Evolutionary conservation across 2,888 invertebrate genomes (phyloP), one percentile per base, ranked within the genome.

Genomic region (Ectemnius cavifrons): DNA sequence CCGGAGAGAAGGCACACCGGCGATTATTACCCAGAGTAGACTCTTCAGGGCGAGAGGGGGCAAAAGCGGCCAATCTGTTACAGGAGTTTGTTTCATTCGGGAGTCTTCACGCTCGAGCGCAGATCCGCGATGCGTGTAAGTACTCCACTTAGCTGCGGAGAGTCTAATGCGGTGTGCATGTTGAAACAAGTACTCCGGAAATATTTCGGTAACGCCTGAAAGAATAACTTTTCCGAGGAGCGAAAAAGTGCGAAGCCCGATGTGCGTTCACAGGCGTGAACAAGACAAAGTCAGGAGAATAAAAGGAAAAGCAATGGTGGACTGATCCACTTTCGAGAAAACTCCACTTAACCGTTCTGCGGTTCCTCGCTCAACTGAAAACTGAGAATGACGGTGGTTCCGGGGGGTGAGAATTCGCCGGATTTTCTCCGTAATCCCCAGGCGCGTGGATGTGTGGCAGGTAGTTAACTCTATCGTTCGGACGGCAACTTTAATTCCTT

Each of bases 271-370:
- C 23, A 49, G 14, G 16, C 11, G 14, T 37, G 60, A 16, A 52
- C 52, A 70, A 68, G 66, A 59, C 28, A 61, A 67, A 37, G 60
- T 52, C 28, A 28, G 56, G 62, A 27, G 28, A 63, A 62, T 46
- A 28, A 52, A 60, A 64, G 52, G 13, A 70, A 23, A 62, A 66
- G 67, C 59, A 63, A 72, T 62, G 73, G 60, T 76, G 37, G 37
- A 65, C 68, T 71, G 80, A 82, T 82, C 80, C 82, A 69, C 74
- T 82, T 82, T 74, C 70, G 68, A 49, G 72, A 67, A 62, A 67
- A 59, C 67, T 74, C 68, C 64, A 81, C 82, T 79, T 79, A 78
- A 73, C 59, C 67, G 58, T 62, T 67, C 56, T 70, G 73, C 66
- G 73, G 76, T 76, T 80, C 73, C 65, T 63, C 72, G 72, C 60